Evolutionary conservation across 2,797 vertebrate genomes (phyloP), one percentile per base, ranked within the genome.

Genomic region (Halcyon chelicuti): DNA sequence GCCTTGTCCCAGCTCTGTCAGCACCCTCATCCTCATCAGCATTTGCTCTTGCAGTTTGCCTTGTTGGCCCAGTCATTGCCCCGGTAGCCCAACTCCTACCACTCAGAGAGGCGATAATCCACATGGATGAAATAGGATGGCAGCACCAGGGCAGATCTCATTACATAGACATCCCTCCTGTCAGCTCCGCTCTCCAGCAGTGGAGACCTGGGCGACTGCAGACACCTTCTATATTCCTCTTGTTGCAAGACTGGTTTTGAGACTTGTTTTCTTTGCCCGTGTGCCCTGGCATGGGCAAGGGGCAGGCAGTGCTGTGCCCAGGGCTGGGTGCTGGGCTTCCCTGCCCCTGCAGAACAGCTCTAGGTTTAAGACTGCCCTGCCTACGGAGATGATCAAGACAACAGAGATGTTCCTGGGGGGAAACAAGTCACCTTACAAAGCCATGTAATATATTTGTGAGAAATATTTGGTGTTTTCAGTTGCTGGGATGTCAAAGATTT

Each of bases 81-180:
- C 13, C 10, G 9, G 31, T 7, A 61, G 37, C 61, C 33, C 52
- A 17, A 14, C 4, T 54, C 31, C 26, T 40, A 2, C 35, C 15
- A 29, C 22, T 33, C 31, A n/a, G 57, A 51, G 61, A 14, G 7
- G 70, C 29, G 39, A 58, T 0, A 33, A 18, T 52, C 49, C 31
- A 12, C 14, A 2, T 0, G 33, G 68, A 13, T 29, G 40, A 10
- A 31, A 33, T 4, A 26, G 28, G 58, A 6, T 26, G 37, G 79
- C 42, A 82, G 52, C 76, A 7, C 19, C 0, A 0, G n/a, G 19
- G 3, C 17, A 9, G 35, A 57, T 39, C 11, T 63, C 7, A 0
- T 3, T 58, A 66, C 47, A 29, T 0, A 1, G 7, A 17, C 1
- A 0, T 16, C 58, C 55, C n/a, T n/a, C n/a, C n/a, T n/a, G 19